These are phyloP conservation scores for Motacilla tschutschensis DNA, from an alignment of 2,113 vertebrate species.

Conservation along the genomic window DNA sequence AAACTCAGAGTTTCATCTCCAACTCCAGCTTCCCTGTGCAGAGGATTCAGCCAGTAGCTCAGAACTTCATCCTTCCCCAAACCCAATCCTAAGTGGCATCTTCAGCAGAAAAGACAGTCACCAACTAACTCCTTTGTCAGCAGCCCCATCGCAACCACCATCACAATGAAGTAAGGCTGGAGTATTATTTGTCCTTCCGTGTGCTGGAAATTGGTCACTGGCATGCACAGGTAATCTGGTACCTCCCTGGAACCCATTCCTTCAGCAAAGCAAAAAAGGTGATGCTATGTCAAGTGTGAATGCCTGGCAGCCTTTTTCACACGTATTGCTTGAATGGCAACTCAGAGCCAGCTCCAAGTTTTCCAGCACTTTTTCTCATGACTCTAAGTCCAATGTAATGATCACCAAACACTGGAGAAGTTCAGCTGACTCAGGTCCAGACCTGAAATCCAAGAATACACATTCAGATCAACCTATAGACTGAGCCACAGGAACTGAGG, in stretches of 20 bases:
- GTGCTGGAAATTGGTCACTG: neutral
- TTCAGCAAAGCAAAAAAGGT: neutral
- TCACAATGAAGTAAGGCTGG: neutral
- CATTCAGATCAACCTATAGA: neutral
- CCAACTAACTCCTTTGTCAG: neutral
- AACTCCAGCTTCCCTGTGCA: neutral
- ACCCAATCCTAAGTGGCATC: neutral
- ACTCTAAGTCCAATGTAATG: neutral
- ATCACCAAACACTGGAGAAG: neutral
- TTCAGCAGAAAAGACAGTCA: neutral
- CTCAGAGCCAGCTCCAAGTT: neutral
- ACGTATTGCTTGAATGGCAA: rapidly evolving
- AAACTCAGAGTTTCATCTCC: neutral
- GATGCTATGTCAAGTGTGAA: neutral
- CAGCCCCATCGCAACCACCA: neutral
- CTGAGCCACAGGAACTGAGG: neutral
- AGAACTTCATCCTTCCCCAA: neutral
- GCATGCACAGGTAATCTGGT: neutral
- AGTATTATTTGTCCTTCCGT: neutral
- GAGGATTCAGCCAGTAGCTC: neutral
- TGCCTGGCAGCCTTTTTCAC: neutral
- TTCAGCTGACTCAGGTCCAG: neutral
- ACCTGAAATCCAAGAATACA: neutral
- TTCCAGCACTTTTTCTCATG: neutral
- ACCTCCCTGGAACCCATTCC: neutral